Evolutionary conservation across 2,797 vertebrate species (phyloP).

Genomic region (Sparidentex hasta): DNA sequence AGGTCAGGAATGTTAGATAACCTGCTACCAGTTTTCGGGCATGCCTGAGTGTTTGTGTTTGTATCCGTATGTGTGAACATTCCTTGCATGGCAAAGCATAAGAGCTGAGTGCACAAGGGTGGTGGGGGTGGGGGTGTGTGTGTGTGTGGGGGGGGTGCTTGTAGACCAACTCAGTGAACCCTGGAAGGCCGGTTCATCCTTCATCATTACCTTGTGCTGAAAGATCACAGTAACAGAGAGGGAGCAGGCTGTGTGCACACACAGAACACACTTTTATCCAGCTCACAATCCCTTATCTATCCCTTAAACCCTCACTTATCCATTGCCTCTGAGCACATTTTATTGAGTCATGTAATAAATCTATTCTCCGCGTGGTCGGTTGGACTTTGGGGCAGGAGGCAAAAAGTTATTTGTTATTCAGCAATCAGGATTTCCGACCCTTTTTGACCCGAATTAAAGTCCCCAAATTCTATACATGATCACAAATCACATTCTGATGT

Average conservation of each 20-base stretch:
- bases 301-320: conserved; percentile 53
- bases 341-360: conserved; percentile 51
- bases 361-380: conserved; percentile 42
- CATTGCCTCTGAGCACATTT: conserved; percentile 50
- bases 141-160: conserved; percentile 63
- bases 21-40: conserved; percentile 72
- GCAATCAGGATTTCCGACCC: conserved; percentile 30
- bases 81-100: conserved; percentile 73
- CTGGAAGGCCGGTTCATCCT: conserved; percentile 70
- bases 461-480: neutral
- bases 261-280: conserved; percentile 56
- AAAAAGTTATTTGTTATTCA: conserved; percentile 24
- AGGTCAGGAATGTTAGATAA: conserved; percentile 75
- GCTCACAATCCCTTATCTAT: conserved; percentile 50
- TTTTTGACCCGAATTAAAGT: conserved; percentile 32
- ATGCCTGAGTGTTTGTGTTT: conserved; percentile 71
- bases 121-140: conserved; percentile 68
- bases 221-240: conserved; percentile 70
- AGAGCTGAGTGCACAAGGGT: conserved; percentile 66
- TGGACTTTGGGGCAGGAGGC: conserved; percentile 33
- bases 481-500: conserved; percentile 7
- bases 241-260: conserved; percentile 41
- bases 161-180: conserved; percentile 78
- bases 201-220: conserved; percentile 79
- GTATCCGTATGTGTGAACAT: conserved; percentile 78